Evolutionary conservation across 2,797 vertebrate genomes (phyloP).

Genomic region (Pangasius krempfi): DNA sequence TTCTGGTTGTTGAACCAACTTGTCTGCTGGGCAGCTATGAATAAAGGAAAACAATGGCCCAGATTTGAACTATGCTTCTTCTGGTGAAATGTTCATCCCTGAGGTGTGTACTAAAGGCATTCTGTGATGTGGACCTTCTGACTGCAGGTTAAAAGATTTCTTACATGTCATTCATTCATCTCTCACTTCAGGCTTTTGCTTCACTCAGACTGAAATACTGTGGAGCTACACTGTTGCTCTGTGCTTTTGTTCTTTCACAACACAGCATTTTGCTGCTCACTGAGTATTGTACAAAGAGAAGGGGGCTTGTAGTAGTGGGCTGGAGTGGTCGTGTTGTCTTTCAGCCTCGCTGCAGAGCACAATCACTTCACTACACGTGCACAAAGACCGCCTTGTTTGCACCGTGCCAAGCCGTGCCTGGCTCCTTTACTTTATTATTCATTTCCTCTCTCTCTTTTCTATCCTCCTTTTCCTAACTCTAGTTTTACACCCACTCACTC

Average conservation of each 20-base stretch:
- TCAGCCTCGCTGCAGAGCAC: constrained; percentile 38
- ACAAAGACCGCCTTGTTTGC: constrained; percentile 52
- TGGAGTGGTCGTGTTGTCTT: constrained; percentile 41
- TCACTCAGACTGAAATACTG: no score
- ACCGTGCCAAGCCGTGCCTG: constrained; percentile 39
- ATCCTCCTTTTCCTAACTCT: constrained; percentile 7
- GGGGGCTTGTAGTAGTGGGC: constrained; percentile 15
- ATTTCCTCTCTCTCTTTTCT: constrained; percentile 19
- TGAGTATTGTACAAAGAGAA: constrained; percentile 5
- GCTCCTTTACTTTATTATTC: constrained; percentile 19
- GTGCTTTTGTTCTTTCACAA: neutral
- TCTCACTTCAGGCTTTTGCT: neutral
- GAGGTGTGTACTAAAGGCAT: neutral
- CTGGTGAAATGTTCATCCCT: neutral
- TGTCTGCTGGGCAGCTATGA: neutral
- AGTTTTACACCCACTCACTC: neutral
- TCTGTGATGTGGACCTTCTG: neutral
- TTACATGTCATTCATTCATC: neutral
- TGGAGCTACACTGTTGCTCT: neutral
- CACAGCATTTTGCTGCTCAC: constrained; percentile 9
- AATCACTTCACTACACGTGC: constrained; percentile 36
- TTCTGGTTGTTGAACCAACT: neutral
- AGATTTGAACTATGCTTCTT: neutral
- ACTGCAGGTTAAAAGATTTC: neutral
- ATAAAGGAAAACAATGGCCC: neutral